Evolutionary conservation across 30 jellyfish, hydroid and myxozoan species (phyloP).

Genomic region (Sanderia malayensis): DNA sequence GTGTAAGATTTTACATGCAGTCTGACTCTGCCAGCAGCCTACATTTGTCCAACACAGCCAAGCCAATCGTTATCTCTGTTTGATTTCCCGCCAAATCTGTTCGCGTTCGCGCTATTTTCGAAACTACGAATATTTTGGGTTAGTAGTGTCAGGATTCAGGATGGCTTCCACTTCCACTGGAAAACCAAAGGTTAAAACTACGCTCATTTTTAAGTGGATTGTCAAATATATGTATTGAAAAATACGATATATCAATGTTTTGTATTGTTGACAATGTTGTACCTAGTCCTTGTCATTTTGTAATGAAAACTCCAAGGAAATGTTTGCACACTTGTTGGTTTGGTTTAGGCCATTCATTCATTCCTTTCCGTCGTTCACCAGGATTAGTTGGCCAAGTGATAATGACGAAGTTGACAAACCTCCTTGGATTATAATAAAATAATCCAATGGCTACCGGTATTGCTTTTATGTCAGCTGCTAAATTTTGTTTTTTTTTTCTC

Average conservation of each 20-base stretch:
- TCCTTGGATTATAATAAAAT: neutral
- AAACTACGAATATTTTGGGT: neutral
- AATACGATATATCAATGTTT: neutral
- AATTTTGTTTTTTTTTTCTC: neutral
- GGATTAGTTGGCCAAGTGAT: neutral
- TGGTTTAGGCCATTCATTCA: constrained; percentile 1
- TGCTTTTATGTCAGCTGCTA: neutral
- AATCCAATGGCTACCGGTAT: neutral
- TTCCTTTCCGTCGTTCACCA: neutral
- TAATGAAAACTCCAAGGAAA: neutral
- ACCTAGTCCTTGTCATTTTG: neutral
- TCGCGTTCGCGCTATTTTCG: neutral
- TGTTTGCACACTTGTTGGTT: neutral
- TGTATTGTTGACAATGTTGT: neutral
- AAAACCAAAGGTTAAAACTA: neutral
- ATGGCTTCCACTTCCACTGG: constrained; percentile 3
- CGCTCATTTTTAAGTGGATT: neutral
- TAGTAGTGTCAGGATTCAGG: neutral
- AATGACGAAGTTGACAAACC: neutral
- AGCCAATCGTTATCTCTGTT: neutral
- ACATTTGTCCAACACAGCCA: neutral
- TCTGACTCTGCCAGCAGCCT: neutral
- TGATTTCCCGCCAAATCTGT: constrained; percentile 1
- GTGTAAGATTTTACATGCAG: neutral
- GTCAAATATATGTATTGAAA: neutral